Evolutionary conservation across 2,888 invertebrate species (phyloP).

Genomic region (Matsumyia berberina): DNA sequence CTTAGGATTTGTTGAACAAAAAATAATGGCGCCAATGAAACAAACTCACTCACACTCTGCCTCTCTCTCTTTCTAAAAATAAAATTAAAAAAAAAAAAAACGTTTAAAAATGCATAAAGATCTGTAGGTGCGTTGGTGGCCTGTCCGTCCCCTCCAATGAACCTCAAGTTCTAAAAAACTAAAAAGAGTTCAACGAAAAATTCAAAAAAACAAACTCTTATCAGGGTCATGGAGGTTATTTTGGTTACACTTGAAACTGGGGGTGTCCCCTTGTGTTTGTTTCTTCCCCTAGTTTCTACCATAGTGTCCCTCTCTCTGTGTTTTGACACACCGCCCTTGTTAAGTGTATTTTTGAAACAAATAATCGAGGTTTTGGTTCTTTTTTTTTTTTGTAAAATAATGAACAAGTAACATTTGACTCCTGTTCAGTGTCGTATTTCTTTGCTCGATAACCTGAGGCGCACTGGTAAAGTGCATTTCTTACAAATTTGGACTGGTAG

Average conservation of each 20-base stretch:
- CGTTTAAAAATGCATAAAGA: constrained; percentile 42
- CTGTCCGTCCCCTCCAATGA: background rate
- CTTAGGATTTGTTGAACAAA: constrained; percentile 7
- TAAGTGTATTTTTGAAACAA: background rate
- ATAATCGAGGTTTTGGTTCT: no score
- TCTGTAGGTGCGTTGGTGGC: constrained; percentile 22
- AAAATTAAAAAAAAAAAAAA: constrained; percentile 35
- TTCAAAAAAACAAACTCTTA: constrained; percentile 50
- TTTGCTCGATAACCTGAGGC: constrained; percentile 34
- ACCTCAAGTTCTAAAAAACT: constrained; percentile 1
- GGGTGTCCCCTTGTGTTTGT: background rate
- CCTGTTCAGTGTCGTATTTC: constrained; percentile 41
- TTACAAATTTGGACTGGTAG: background rate
- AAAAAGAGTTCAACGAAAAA: constrained; percentile 54
- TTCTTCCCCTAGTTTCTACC: background rate
- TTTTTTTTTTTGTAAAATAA: constrained; percentile 11
- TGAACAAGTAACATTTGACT: constrained; percentile 42
- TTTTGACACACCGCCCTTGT: constrained; percentile 37
- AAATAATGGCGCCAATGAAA: constrained; percentile 41
- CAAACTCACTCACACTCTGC: constrained; percentile 7
- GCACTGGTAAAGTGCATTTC: constrained; percentile 7
- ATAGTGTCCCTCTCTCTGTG: background rate
- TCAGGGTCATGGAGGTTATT: constrained; percentile 72
- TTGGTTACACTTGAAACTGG: constrained; percentile 42
- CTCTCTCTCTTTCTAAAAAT: constrained; percentile 22